Evolutionary conservation across 2,113 vertebrate species (phyloP).

Genomic region (Motacilla tschutschensis): DNA sequence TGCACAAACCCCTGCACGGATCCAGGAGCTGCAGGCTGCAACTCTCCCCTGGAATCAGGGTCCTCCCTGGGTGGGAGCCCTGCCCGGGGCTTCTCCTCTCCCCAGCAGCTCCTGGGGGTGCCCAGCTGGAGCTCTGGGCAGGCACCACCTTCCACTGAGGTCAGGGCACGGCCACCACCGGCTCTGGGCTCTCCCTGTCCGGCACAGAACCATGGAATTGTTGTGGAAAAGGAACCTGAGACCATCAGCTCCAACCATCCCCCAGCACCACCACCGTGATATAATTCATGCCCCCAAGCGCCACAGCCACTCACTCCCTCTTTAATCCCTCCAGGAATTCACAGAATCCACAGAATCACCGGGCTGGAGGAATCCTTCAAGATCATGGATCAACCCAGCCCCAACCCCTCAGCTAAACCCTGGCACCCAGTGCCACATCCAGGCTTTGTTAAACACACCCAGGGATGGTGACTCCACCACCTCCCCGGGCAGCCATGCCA

Average conservation of each 20-base stretch:
- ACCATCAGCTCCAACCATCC: background rate
- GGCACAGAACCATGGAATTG: background rate
- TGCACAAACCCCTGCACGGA: background rate
- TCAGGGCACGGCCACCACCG: rapidly evolving
- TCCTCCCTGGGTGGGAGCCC: rapidly evolving
- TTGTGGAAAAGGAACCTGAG: background rate
- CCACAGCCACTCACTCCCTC: background rate
- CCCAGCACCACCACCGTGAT: background rate
- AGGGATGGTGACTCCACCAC: too few relatives aligned
- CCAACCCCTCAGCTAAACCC: too few relatives aligned
- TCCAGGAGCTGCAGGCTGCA: background rate
- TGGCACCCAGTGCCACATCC: too few relatives aligned
- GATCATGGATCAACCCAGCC: background rate
- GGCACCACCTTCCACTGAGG: background rate
- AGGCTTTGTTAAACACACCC: too few relatives aligned
- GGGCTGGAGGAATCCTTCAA: background rate
- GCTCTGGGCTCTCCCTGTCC: background rate
- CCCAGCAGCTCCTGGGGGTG: background rate
- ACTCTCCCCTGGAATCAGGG: background rate
- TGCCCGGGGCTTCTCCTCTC: background rate
- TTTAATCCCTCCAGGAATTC: background rate
- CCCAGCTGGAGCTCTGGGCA: background rate
- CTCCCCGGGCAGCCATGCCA: background rate
- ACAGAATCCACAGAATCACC: background rate
- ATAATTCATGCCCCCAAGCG: rapidly evolving